Conservation (phyloP, 2,888 invertebrate genomes). For the Steinernema carpocapsae region DNA sequence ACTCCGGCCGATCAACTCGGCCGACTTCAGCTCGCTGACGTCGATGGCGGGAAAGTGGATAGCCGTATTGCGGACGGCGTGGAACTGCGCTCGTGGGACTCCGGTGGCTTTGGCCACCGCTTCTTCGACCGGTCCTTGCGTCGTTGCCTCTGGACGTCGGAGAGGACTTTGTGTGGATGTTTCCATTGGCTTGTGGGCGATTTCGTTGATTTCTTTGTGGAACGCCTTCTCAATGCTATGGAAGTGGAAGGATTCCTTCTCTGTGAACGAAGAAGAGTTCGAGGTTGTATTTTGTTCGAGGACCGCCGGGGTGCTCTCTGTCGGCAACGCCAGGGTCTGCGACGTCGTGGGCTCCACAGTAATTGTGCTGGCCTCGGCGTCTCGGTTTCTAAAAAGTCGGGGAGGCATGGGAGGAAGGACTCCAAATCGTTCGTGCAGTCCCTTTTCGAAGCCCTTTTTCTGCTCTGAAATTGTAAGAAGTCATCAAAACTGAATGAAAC, state of each 20-base stretch:
- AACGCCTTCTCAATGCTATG: conserved; percentile 16
- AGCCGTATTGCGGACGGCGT: conserved; percentile 7
- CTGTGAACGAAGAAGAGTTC: not conserved
- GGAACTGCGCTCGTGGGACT: not conserved
- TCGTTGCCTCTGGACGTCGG: not conserved
- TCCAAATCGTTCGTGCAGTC: not conserved
- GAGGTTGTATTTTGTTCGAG: too few relatives aligned
- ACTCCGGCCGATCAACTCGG: not conserved
- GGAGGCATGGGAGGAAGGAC: not conserved
- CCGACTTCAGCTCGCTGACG: conserved; percentile 2
- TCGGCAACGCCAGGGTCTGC: too few relatives aligned
- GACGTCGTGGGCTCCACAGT: too few relatives aligned
- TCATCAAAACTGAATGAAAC: too few relatives aligned
- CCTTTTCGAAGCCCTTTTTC: not conserved
- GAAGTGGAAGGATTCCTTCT: conserved; percentile 23
- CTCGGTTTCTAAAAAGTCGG: conserved; percentile 1
- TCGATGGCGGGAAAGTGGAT: conserved; percentile 9
- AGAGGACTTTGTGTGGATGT: not conserved
- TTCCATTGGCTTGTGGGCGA: not conserved
- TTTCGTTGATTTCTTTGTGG: not conserved
- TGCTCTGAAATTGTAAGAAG: not conserved
- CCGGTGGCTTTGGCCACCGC: not conserved
- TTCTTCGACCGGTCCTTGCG: not conserved
- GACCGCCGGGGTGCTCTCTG: too few relatives aligned
- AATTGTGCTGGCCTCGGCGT: not conserved